Percentiles rank a stretch among this genome's conserved stretches.
Evolutionary conservation across 1,140 invertebrate species (phyloP).

Genomic region (Cherax quadricarinatus): DNA sequence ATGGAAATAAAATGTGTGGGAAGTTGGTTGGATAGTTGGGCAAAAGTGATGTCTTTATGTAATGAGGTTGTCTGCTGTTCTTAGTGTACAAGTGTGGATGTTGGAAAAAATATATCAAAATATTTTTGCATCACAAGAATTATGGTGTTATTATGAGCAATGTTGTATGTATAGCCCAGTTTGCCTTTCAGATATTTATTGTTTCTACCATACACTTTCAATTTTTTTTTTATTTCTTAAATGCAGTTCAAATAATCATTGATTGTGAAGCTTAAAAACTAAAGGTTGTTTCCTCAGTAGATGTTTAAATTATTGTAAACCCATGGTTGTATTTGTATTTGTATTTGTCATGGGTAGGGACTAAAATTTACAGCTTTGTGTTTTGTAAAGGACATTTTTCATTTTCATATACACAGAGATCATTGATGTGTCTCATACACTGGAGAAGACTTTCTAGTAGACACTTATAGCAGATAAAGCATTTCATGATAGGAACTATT

Average conservation of each 20-base stretch:
- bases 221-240: conserved; percentile 20
- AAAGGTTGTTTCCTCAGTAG: conserved; percentile 24
- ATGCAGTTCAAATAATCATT: conserved; percentile 48
- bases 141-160: conserved; percentile 10
- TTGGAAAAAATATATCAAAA: conserved; percentile 12
- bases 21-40: not conserved
- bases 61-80: conserved; percentile 18
- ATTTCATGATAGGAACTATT: conserved; percentile 6
- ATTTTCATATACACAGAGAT: not conserved
- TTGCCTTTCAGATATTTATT: conserved; percentile 61
- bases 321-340: conserved; percentile 49
- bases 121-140: conserved; percentile 41
- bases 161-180: conserved; percentile 64
- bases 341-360: conserved; percentile 23
- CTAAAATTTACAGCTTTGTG: not conserved
- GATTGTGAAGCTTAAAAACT: conserved; percentile 41
- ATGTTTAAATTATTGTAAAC: conserved; percentile 52
- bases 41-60: conserved; percentile 35
- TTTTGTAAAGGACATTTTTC: not conserved
- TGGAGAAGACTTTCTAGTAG: conserved; percentile 29
- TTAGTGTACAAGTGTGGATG: conserved; percentile 21
- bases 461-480: conserved; percentile 16
- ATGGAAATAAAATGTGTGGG: conserved; percentile 27
- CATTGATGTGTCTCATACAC: conserved; percentile 17
- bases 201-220: conserved; percentile 19